phyloP scores from a whole-genome alignment of 2,888 invertebrate genomes.

The Hermodice carunculata region DNA sequence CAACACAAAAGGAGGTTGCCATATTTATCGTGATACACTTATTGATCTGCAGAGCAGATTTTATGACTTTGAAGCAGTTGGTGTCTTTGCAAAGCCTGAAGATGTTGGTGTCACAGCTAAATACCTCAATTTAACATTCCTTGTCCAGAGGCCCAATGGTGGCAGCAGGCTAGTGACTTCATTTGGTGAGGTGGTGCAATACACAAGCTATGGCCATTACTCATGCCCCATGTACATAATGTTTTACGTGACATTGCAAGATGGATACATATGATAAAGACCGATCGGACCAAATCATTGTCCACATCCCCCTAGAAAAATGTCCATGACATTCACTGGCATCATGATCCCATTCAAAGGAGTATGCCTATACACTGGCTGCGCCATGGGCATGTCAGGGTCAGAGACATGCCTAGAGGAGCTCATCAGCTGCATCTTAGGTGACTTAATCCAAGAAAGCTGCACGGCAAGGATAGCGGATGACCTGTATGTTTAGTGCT shows the following conservation, averaged over 20 bases:
- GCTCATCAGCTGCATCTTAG: constrained; percentile 16
- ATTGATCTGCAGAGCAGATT: too few species aligned
- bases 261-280: background rate
- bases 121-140: background rate
- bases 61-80: too few species aligned
- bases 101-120: background rate
- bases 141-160: background rate
- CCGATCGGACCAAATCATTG: background rate
- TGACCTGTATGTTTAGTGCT: too few species aligned
- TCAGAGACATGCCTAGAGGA: too few species aligned
- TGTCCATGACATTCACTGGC: constrained; percentile 18
- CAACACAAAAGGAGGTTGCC: background rate
- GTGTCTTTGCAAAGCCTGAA: too few species aligned
- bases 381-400: constrained; percentile 27
- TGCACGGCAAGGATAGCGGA: constrained; percentile 40
- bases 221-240: constrained; percentile 13
- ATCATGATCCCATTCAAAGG: constrained; percentile 38
- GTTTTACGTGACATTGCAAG: too few species aligned
- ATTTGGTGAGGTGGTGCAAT: background rate
- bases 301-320: constrained; percentile 7
- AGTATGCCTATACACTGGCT: constrained; percentile 32
- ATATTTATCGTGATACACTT: background rate
- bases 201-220: background rate
- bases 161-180: background rate
- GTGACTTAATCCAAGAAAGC: constrained; percentile 35